phyloP scores from a whole-genome alignment of 2,797 vertebrate species.

The Petrocephalus schoutedeni region DNA sequence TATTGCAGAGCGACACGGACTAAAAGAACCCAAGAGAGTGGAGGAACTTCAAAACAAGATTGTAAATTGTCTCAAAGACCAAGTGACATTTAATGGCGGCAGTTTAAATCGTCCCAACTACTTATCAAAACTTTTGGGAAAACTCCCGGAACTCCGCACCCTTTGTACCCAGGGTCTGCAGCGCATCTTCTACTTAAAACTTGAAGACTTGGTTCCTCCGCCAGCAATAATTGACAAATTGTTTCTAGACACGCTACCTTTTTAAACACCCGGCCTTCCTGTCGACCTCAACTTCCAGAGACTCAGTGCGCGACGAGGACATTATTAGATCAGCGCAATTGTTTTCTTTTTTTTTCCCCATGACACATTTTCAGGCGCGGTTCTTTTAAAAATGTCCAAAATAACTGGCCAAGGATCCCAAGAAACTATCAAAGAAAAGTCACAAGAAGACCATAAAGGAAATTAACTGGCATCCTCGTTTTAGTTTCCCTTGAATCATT shows the following conservation, averaged over 20 bases:
- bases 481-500: slow-evolving; percentile 48
- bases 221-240: slow-evolving; percentile 99
- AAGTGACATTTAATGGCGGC: slow-evolving; percentile 96
- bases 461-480: slow-evolving; percentile 31
- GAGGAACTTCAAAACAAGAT: slow-evolving; percentile 99
- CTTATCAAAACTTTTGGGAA: slow-evolving; percentile 98
- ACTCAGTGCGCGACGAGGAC: slow-evolving; percentile 47
- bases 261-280: slow-evolving; percentile 68
- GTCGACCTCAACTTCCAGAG: slow-evolving; percentile 64
- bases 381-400: slow-evolving; percentile 45
- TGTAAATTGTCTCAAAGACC: slow-evolving; percentile 98
- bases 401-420: slow-evolving; percentile 45
- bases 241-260: slow-evolving; percentile 97
- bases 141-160: slow-evolving; percentile 96
- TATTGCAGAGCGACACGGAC: slow-evolving; percentile 88
- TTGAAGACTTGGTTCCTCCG: slow-evolving; percentile 96
- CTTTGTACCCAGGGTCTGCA: slow-evolving; percentile 98
- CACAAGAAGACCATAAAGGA: slow-evolving; percentile 28
- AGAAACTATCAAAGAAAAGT: slow-evolving; percentile 26
- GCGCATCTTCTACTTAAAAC: slow-evolving; percentile 99
- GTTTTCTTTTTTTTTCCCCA: not conserved
- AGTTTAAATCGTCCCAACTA: slow-evolving; percentile 94
- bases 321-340: slow-evolving; percentile 19
- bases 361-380: slow-evolving; percentile 26
- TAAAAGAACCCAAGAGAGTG: slow-evolving; percentile 95